These are phyloP conservation scores for Trigoniulus corallinus DNA, from an alignment of 1,140 invertebrate species.

Conservation along the genomic window DNA sequence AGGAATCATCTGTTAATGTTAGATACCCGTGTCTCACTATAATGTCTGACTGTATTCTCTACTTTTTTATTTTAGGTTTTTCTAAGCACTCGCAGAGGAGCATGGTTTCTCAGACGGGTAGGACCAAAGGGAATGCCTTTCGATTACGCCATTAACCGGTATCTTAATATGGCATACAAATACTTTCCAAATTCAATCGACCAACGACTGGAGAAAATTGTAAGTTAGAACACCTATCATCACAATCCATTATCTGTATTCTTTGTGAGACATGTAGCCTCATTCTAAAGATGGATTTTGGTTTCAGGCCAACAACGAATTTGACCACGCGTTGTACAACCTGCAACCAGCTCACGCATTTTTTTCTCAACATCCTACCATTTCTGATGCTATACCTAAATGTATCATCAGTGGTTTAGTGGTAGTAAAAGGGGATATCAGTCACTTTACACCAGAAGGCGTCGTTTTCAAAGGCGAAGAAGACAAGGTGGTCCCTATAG, in stretches of 20 bases:
- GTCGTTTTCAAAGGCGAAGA: constrained; percentile 24
- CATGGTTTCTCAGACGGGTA: constrained; percentile 30
- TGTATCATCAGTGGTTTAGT: constrained; percentile 30
- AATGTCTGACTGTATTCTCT: too few species aligned
- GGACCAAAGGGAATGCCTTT: constrained; percentile 21
- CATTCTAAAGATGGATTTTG: too few species aligned
- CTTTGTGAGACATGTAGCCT: too few species aligned
- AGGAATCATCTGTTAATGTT: too few species aligned
- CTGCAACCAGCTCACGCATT: constrained; percentile 30
- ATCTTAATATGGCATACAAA: too few species aligned
- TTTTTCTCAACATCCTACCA: constrained; percentile 32
- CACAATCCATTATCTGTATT: too few species aligned
- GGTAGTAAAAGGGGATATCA: constrained; percentile 25
- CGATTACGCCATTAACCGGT: too few species aligned
- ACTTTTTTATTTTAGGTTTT: constrained; percentile 27
- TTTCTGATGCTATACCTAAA: constrained; percentile 36
- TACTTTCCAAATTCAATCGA: too few species aligned
- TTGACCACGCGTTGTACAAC: constrained; percentile 31
- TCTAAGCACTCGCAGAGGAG: constrained; percentile 29
- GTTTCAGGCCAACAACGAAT: too few species aligned
- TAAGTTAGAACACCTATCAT: too few species aligned
- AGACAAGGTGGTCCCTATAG: constrained; percentile 14
- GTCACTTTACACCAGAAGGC: constrained; percentile 20
- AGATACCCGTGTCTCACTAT: too few species aligned
- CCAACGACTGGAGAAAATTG: too few species aligned